Conservation (phyloP, 1,140 invertebrate genomes). For the Epicauta chinensis region DNA sequence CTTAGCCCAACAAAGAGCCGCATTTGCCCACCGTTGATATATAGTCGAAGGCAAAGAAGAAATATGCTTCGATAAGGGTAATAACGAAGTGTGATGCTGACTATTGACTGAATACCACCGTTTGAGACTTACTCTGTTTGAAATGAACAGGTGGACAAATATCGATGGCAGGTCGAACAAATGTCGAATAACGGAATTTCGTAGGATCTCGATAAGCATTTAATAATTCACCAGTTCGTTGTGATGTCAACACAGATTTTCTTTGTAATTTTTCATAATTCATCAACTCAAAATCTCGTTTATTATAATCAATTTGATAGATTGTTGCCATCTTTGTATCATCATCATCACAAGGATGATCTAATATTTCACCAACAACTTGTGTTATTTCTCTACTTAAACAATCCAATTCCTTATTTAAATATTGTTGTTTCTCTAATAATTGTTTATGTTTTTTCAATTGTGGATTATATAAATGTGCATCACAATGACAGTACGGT, state of each 20-base stretch:
- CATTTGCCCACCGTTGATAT: too few relatives aligned
- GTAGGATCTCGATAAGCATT: conserved; percentile 45
- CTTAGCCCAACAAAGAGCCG: too few relatives aligned
- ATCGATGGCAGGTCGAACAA: conserved; percentile 40
- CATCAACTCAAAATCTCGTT: conserved; percentile 43
- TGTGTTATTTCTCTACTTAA: conserved; percentile 48
- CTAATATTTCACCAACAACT: conserved; percentile 50
- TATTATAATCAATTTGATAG: conserved; percentile 53
- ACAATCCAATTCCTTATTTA: conserved; percentile 47
- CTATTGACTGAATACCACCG: neutral
- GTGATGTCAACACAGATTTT: too few relatives aligned
- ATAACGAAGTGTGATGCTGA: neutral
- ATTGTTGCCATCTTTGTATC: conserved; percentile 54
- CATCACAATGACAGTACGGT: conserved; percentile 50
- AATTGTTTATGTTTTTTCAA: conserved; percentile 53
- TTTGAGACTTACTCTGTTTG: conserved; percentile 36
- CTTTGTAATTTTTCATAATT: conserved; percentile 34
- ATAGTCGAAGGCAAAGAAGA: too few relatives aligned
- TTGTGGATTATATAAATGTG: conserved; percentile 47
- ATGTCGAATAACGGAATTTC: conserved; percentile 41
- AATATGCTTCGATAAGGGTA: too few relatives aligned
- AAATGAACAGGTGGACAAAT: conserved; percentile 40
- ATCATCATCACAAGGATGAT: conserved; percentile 49
- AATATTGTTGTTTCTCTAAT: conserved; percentile 49
- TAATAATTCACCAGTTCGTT: conserved; percentile 4